phyloP scores from a whole-genome alignment of 1,140 invertebrate species.

The Laodelphax striatellus region DNA sequence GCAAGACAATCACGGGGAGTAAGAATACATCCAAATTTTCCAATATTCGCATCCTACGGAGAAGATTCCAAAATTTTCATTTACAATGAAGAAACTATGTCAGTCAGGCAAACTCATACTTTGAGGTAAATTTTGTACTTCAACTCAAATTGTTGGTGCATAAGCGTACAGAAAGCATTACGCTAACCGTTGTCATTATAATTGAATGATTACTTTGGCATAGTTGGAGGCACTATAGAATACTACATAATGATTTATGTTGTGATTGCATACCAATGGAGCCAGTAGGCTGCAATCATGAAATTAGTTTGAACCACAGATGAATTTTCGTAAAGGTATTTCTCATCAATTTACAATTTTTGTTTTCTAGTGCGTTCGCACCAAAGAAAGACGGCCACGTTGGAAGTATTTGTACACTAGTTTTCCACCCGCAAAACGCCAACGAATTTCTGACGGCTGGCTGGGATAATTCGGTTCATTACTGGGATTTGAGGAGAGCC shows the following conservation, averaged over 20 bases:
- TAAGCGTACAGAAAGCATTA: no score
- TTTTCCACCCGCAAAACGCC: constrained; percentile 50
- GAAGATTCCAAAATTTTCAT: constrained; percentile 45
- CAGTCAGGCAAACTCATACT: constrained; percentile 41
- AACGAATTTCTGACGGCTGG: constrained; percentile 57
- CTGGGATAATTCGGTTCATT: constrained; percentile 58
- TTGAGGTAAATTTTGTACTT: constrained; percentile 33
- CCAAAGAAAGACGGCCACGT: constrained; percentile 43
- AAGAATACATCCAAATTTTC: constrained; percentile 40
- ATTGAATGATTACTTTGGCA: no score
- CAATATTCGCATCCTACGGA: constrained; percentile 47
- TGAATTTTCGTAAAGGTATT: no score
- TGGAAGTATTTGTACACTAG: constrained; percentile 49
- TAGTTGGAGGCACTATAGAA: no score
- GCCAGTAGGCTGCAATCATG: no score
- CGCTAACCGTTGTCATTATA: no score
- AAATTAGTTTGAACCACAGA: no score
- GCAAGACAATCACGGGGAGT: constrained; percentile 44
- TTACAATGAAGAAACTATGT: constrained; percentile 50
- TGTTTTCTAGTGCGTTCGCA: no score
- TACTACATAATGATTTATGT: no score
- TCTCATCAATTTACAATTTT: no score
- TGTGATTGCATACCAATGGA: no score
- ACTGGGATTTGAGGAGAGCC: constrained; percentile 49
- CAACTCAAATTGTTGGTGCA: no score